Percentiles rank a stretch among this genome's conserved stretches.
Evolutionary conservation across 2,113 vertebrate genomes (phyloP).

Genomic region (Uropsilus gracilis): DNA sequence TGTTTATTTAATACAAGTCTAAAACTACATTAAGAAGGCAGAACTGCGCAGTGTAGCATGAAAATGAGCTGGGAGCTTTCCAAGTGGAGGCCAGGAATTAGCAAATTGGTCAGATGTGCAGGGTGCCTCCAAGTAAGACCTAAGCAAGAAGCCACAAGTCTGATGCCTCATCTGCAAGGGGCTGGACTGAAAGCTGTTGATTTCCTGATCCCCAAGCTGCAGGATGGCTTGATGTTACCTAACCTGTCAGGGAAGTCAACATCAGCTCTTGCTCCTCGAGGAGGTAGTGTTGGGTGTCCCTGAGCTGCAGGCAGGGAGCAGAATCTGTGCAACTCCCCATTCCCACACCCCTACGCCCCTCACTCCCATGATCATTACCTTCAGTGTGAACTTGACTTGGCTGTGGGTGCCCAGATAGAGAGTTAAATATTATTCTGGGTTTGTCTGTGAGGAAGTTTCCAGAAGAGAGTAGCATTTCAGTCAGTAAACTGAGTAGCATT

Average conservation of each 20-base stretch:
- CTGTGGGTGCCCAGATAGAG: neutral
- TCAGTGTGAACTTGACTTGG: neutral
- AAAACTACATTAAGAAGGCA: conserved; percentile 81
- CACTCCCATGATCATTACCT: neutral
- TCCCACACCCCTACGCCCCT: too few species aligned
- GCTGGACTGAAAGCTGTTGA: neutral
- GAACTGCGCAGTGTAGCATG: conserved; percentile 77
- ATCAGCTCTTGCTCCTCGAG: neutral
- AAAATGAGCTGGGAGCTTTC: conserved; percentile 83
- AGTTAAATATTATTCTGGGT: neutral
- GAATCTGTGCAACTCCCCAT: neutral
- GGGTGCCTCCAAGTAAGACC: conserved; percentile 20
- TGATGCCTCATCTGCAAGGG: neutral
- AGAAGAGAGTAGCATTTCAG: neutral
- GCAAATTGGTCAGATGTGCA: conserved; percentile 70
- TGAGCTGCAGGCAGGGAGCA: neutral
- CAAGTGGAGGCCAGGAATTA: conserved; percentile 77
- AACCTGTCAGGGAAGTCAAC: neutral
- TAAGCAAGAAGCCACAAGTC: neutral
- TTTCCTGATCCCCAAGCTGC: neutral
- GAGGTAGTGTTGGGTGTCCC: neutral
- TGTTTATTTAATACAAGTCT: conserved; percentile 86
- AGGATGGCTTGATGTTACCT: neutral
- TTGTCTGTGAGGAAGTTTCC: neutral
- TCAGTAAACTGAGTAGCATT: too few species aligned